These are phyloP conservation scores for Xestia ashworthii DNA, from an alignment of 2,888 invertebrate species.

Conservation along the genomic window DNA sequence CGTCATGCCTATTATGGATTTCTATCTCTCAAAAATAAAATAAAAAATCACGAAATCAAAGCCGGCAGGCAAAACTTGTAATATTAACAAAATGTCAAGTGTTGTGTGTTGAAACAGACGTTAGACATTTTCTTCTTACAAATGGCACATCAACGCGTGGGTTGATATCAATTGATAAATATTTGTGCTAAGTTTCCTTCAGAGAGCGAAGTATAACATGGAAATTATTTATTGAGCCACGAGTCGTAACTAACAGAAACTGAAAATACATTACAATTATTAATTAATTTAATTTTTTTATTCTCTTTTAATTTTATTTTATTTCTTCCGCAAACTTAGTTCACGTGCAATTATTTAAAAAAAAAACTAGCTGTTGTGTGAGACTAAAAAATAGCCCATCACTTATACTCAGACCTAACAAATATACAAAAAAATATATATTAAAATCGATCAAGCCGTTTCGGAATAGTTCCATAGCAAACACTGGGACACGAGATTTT, in stretches of 20 bases:
- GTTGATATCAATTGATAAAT: constrained; percentile 31
- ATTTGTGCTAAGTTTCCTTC: constrained; percentile 31
- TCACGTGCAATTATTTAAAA: no score
- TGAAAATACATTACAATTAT: constrained; percentile 9
- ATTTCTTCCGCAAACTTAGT: no score
- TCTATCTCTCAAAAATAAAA: neutral
- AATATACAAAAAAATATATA: no score
- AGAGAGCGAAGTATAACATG: constrained; percentile 17
- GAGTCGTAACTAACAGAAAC: neutral
- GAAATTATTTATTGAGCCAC: constrained; percentile 50
- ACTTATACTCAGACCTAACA: no score
- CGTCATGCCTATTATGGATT: neutral
- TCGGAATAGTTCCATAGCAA: no score
- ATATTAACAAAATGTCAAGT: neutral
- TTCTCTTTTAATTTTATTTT: no score
- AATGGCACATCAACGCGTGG: neutral
- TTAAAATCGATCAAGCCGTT: no score
- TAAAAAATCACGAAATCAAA: neutral
- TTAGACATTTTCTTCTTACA: neutral
- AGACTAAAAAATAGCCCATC: no score
- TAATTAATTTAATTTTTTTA: no score
- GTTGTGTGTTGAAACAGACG: constrained; percentile 9
- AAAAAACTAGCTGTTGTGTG: no score
- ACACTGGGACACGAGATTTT: no score
- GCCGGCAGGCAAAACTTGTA: neutral